These are phyloP conservation scores for Sebastes ruberrimus DNA, from an alignment of 2,797 vertebrate species.

Conservation along the genomic window DNA sequence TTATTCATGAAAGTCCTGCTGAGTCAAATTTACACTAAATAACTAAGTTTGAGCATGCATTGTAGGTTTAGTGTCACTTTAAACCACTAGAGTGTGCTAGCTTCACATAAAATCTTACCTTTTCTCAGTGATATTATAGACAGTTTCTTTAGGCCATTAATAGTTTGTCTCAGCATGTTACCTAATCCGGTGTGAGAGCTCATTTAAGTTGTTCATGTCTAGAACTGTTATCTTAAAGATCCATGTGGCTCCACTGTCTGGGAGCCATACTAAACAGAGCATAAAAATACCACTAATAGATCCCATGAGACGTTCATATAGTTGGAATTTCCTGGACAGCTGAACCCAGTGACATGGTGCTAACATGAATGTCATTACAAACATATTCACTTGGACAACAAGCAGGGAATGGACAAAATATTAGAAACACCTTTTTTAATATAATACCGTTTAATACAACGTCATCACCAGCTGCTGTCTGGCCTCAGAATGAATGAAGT, in stretches of 20 bases:
- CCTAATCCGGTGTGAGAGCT: background rate
- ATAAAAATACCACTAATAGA: conserved; percentile 28
- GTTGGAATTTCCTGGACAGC: conserved; percentile 55
- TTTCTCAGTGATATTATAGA: too few relatives aligned
- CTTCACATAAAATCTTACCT: background rate
- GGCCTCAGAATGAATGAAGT: background rate
- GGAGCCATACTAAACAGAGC: background rate
- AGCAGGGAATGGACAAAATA: background rate
- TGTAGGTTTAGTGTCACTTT: background rate
- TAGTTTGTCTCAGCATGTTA: background rate
- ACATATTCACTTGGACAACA: background rate
- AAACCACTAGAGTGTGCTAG: conserved; percentile 56
- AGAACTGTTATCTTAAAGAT: background rate
- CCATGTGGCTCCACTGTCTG: background rate
- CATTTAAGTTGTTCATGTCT: background rate
- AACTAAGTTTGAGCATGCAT: background rate
- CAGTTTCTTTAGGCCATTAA: background rate
- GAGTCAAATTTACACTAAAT: background rate
- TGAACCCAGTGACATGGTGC: conserved; percentile 12
- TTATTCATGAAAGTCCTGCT: background rate
- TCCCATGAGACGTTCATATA: conserved; percentile 13
- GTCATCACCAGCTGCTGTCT: background rate
- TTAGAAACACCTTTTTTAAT: background rate
- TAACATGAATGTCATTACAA: background rate
- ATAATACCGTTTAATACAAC: background rate